Evolutionary conservation across 1,140 invertebrate species (phyloP).

Genomic region (Trichonephila clavata): DNA sequence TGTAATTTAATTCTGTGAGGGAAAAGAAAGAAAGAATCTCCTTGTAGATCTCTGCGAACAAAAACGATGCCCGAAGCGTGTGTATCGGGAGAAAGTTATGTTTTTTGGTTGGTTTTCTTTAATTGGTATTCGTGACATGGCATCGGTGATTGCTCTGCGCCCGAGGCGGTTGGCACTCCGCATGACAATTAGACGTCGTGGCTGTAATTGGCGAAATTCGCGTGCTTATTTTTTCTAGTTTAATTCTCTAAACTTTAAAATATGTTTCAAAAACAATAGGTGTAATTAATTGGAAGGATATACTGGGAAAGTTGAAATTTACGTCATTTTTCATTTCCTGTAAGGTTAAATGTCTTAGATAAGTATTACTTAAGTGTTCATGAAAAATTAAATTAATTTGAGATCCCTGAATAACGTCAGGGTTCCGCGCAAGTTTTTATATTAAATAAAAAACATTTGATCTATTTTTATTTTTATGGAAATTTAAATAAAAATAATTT

Average conservation of each 20-base stretch:
- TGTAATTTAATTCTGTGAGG: slow-evolving; percentile 62
- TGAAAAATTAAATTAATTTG: no score
- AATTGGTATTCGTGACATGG: slow-evolving; percentile 58
- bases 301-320: background rate
- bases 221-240: background rate
- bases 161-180: background rate
- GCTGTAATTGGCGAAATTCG: background rate
- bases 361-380: no score
- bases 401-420: no score
- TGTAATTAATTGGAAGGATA: background rate
- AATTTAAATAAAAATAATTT: no score
- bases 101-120: slow-evolving; percentile 25
- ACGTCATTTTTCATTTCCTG: background rate
- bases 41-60: no score
- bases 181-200: background rate
- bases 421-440: no score
- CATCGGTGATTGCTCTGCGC: background rate
- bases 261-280: background rate
- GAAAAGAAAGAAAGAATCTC: background rate
- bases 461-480: no score
- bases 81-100: background rate
- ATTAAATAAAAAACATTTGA: no score
- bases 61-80: background rate
- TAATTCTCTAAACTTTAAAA: background rate
- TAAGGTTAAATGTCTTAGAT: no score